phyloP scores from a whole-genome alignment of 2,888 invertebrate species.

The Diogma glabrata region DNA sequence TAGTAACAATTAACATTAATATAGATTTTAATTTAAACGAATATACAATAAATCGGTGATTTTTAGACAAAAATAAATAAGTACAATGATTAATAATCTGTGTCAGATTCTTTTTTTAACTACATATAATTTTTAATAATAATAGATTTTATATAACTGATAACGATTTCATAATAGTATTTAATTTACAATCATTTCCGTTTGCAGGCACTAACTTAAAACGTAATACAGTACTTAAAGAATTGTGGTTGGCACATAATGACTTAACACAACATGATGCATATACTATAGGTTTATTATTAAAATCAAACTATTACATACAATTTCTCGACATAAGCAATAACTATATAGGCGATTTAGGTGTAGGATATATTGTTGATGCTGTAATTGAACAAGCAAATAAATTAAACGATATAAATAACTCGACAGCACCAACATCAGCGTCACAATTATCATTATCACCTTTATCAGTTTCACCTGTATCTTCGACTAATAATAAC shows the following conservation, averaged over 20 bases:
- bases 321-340: slow-evolving; percentile 74
- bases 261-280: slow-evolving; percentile 62
- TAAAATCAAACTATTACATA: slow-evolving; percentile 61
- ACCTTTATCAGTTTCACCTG: neutral
- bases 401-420: slow-evolving; percentile 21
- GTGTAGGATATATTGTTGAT: slow-evolving; percentile 58
- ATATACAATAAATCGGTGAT: too few relatives aligned
- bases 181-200: too few relatives aligned
- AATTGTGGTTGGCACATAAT: slow-evolving; percentile 77
- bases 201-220: slow-evolving; percentile 63
- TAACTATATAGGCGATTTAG: slow-evolving; percentile 47
- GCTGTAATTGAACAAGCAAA: slow-evolving; percentile 58
- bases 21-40: too few relatives aligned
- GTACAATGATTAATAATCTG: too few relatives aligned
- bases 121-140: too few relatives aligned
- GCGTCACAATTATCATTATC: slow-evolving; percentile 17
- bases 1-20: too few relatives aligned
- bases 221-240: slow-evolving; percentile 60
- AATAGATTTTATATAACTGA: too few relatives aligned
- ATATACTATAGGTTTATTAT: slow-evolving; percentile 59
- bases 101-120: too few relatives aligned
- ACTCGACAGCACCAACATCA: slow-evolving; percentile 11
- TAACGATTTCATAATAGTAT: too few relatives aligned
- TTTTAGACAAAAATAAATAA: too few relatives aligned
- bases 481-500: neutral